Base-by-base conservation (phyloP, 1,140 invertebrate genomes). In the Mya arenaria region DNA sequence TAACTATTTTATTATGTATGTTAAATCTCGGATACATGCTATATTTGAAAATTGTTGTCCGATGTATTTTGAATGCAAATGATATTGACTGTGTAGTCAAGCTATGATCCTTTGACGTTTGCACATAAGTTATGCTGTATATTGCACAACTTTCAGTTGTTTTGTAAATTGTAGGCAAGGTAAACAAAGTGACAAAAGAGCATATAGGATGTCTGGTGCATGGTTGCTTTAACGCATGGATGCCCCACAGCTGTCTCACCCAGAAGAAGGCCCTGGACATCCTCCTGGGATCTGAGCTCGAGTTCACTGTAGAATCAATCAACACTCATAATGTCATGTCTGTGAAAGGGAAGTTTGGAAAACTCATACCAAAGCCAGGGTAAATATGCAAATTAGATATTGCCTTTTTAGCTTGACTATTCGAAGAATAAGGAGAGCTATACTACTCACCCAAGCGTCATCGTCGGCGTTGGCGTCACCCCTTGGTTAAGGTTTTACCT, bases 201-300 rank as follows among this genome's bases (percentile, higher is more conserved):
- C 88, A 90, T 78, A 63, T 90, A 69, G 89, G 89, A 15, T 85
- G 85, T 75, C 69, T 90, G 23, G 88, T 90, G 13, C 89, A 90
- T 48, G 52, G 75, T 15, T 80, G 85, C 63, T 89, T 90, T 37
- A 90, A 90, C 81, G 89, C 85, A 0, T 89, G 88, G n/a, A 63
- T 89, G 32, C 81, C 68, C 8, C 23, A 37, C 6, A 36, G 79
- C 10, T 15, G 25, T 23, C 56, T 4, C 3, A 74, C 28, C 32
- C 32, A 65, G 41, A 60, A 66, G 74, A 19, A 39, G 19, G 30
- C 39, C n/a, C 13, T 39, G 10, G 19, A 82, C 39, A 25, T 82
- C 6, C 10, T 78, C 6, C 8, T 85, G 10, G 87, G 84, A 8
- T 65, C 86, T 13, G 80, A 83, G 37, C 72, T 87, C 6, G 19